Percentiles rank a stretch among this genome's conserved stretches.
These are phyloP conservation scores for Eulemur coronatus DNA, from an alignment of 2,797 vertebrate genomes.

Conservation along the genomic window DNA sequence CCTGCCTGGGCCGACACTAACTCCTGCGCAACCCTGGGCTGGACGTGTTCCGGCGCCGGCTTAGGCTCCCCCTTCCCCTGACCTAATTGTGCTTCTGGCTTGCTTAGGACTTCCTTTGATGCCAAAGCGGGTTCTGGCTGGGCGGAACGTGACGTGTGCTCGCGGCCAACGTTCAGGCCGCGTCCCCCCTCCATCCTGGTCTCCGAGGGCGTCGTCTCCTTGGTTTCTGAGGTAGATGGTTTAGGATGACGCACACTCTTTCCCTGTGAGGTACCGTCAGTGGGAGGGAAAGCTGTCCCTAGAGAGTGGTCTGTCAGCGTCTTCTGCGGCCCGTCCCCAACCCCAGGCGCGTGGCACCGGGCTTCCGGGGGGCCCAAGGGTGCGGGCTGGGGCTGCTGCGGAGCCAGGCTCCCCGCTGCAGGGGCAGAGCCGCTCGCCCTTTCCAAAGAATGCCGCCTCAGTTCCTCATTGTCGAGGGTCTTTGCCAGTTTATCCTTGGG, in stretches of 20 bases:
- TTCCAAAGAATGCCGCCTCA: slow-evolving; percentile 84
- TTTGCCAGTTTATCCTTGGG: slow-evolving; percentile 81
- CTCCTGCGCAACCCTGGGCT: slow-evolving; percentile 66
- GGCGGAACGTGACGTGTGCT: slow-evolving; percentile 82
- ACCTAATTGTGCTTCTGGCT: slow-evolving; percentile 86
- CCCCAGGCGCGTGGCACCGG: slow-evolving; percentile 58
- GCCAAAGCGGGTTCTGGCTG: slow-evolving; percentile 79
- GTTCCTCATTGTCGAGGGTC: slow-evolving; percentile 81
- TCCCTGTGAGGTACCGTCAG: slow-evolving; percentile 88
- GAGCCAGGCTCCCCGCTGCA: slow-evolving; percentile 68
- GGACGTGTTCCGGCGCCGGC: slow-evolving; percentile 71
- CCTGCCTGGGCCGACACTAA: slow-evolving; percentile 66
- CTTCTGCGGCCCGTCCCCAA: slow-evolving; percentile 73
- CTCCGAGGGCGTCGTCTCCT: slow-evolving; percentile 80
- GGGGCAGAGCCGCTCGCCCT: slow-evolving; percentile 78
- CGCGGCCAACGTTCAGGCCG: slow-evolving; percentile 67
- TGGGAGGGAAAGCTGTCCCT: slow-evolving; percentile 82
- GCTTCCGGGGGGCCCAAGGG: slow-evolving; percentile 85
- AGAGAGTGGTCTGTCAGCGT: slow-evolving; percentile 77
- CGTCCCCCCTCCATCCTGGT: neutral
- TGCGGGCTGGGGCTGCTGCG: slow-evolving; percentile 86
- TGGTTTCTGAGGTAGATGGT: slow-evolving; percentile 86
- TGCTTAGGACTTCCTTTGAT: slow-evolving; percentile 76
- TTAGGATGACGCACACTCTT: slow-evolving; percentile 86
- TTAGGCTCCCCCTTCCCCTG: slow-evolving; percentile 80